A percentile compares a stretch with the other conserved stretches of the same genome.
Conservation (phyloP, 2,888 invertebrate species). For the Xanthorhoe designata region DNA sequence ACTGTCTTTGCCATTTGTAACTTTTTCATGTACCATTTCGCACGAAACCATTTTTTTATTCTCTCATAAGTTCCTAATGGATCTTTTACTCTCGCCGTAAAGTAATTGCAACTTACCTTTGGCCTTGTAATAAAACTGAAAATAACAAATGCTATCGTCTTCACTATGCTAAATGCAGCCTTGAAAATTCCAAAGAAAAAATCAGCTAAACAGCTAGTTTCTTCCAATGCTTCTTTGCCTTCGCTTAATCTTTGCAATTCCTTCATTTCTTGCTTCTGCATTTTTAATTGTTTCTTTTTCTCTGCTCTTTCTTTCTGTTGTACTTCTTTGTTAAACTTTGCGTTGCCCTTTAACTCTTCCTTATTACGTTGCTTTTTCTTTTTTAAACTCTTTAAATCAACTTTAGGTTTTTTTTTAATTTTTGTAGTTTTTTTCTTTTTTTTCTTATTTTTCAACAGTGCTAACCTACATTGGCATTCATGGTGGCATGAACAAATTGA, state of each 20-base stretch:
- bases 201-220: slow-evolving; percentile 51
- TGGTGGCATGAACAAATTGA: slow-evolving; percentile 18
- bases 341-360: slow-evolving; percentile 14
- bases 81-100: slow-evolving; percentile 43
- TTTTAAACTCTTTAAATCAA: neutral
- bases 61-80: slow-evolving; percentile 45
- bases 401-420: slow-evolving; percentile 10
- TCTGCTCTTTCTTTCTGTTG: slow-evolving; percentile 40
- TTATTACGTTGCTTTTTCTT: slow-evolving; percentile 13
- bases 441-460: slow-evolving; percentile 2
- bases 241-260: slow-evolving; percentile 41
- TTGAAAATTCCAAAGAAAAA: slow-evolving; percentile 50
- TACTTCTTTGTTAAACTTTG: slow-evolving; percentile 35
- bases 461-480: slow-evolving; percentile 15
- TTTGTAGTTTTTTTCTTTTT: no score
- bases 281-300: slow-evolving; percentile 39
- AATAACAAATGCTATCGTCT: slow-evolving; percentile 34
- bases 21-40: slow-evolving; percentile 50
- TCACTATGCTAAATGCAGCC: slow-evolving; percentile 33
- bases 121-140: slow-evolving; percentile 50
- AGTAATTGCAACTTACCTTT: slow-evolving; percentile 46
- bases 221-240: slow-evolving; percentile 43
- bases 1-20: slow-evolving; percentile 51
- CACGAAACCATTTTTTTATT: slow-evolving; percentile 43
- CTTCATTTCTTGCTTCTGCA: slow-evolving; percentile 40